A percentile compares a stretch with the other conserved stretches of the same genome.
Conservation (phyloP, 2,888 invertebrate genomes). For the Sicus ferrugineus region DNA sequence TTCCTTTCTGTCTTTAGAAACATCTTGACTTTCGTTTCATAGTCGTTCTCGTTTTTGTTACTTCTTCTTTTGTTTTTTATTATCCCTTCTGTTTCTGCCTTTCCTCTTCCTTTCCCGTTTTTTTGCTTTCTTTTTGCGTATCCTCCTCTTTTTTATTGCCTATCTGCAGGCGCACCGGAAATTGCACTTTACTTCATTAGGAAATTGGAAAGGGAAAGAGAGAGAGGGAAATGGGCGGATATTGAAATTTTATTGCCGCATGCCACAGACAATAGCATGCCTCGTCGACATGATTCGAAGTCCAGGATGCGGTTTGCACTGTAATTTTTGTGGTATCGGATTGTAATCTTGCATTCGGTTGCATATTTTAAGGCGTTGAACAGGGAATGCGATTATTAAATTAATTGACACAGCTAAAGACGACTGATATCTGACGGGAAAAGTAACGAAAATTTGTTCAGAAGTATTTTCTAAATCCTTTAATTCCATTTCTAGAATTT, state of each 20-base stretch:
- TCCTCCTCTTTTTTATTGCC: background rate
- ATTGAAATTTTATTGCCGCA: background rate
- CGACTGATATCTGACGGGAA: background rate
- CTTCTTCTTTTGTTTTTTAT: background rate
- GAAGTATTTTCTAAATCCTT: background rate
- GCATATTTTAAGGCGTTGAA: background rate
- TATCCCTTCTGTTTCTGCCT: background rate
- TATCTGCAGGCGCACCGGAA: constrained; percentile 29
- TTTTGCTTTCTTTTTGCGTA: background rate
- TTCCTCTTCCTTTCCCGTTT: background rate
- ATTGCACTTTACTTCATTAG: constrained; percentile 32
- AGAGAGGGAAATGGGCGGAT: background rate
- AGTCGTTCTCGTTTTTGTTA: background rate
- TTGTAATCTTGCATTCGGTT: background rate
- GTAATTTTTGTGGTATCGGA: background rate
- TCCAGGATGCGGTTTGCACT: background rate
- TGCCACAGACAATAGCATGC: background rate
- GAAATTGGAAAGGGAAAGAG: background rate
- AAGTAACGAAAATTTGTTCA: too few species aligned
- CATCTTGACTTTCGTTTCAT: too few species aligned
- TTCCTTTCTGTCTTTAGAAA: background rate
- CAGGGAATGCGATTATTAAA: background rate
- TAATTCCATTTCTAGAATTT: background rate
- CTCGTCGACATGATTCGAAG: background rate
- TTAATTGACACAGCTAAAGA: too few species aligned